Conservation (phyloP, 2,888 invertebrate species). For the Epinotia demarniana region DNA sequence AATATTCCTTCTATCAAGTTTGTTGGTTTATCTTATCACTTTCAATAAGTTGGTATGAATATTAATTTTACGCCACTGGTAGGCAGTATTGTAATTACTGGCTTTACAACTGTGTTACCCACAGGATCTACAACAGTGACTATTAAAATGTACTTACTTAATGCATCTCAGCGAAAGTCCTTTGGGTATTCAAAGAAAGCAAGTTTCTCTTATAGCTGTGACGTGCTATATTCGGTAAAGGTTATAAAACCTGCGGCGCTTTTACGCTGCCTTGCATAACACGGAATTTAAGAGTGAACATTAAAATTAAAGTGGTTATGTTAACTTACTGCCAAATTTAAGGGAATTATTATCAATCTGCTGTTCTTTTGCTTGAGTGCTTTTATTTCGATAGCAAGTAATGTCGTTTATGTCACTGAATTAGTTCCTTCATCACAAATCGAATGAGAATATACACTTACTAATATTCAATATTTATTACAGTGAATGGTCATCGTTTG, state of each 20-base stretch:
- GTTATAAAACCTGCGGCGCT: constrained; percentile 34
- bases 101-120: neutral
- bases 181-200: constrained; percentile 34
- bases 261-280: constrained; percentile 40
- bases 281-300: constrained; percentile 32
- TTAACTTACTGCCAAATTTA: constrained; percentile 37
- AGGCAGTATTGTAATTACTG: too few relatives aligned
- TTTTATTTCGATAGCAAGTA: neutral
- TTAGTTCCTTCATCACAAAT: too few relatives aligned
- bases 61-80: neutral
- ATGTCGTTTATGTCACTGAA: too few relatives aligned
- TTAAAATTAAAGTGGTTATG: constrained; percentile 41
- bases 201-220: constrained; percentile 35
- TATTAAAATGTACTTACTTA: neutral
- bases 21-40: neutral
- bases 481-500: too few relatives aligned
- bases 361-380: constrained; percentile 35
- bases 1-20: neutral
- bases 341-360: constrained; percentile 39
- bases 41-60: constrained; percentile 6
- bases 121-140: neutral
- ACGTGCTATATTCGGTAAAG: constrained; percentile 39
- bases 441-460: too few relatives aligned
- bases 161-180: constrained; percentile 16
- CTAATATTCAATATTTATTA: too few relatives aligned